These are phyloP conservation scores for Aethina tumida DNA, from an alignment of 1,140 invertebrate species.

Conservation along the genomic window DNA sequence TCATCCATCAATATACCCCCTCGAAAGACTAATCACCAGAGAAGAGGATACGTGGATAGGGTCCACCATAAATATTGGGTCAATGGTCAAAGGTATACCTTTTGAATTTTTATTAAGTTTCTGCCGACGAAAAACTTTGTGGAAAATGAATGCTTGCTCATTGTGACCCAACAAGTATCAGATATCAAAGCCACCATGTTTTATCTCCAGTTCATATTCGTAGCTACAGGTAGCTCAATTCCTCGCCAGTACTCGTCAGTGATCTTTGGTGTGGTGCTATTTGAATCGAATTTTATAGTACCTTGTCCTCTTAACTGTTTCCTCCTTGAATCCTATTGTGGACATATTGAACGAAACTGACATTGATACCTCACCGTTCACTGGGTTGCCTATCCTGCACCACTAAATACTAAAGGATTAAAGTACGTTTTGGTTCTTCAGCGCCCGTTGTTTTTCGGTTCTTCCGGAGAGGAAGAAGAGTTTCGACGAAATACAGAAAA, in stretches of 20 bases:
- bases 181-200: constrained; percentile 75
- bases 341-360: constrained; percentile 37
- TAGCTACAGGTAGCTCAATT: constrained; percentile 42
- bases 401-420: constrained; percentile 46
- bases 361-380: constrained; percentile 33
- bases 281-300: constrained; percentile 48
- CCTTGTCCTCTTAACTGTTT: constrained; percentile 49
- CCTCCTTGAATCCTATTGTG: constrained; percentile 42
- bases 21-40: constrained; percentile 31
- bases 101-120: constrained; percentile 32
- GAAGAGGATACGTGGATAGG: constrained; percentile 68
- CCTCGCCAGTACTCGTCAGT: constrained; percentile 53
- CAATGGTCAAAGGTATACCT: constrained; percentile 43
- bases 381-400: constrained; percentile 50
- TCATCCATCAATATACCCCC: constrained; percentile 18
- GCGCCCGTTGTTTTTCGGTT: constrained; percentile 49
- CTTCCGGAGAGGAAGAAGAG: constrained; percentile 75
- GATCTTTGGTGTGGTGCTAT: constrained; percentile 58
- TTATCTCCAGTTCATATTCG: constrained; percentile 64
- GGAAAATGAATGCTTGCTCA: constrained; percentile 40
- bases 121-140: constrained; percentile 35
- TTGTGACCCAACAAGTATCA: constrained; percentile 63
- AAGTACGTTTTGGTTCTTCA: constrained; percentile 62
- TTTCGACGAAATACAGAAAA: constrained; percentile 40
- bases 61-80: constrained; percentile 68